Base-by-base conservation (phyloP, 2,888 invertebrate species). In the Caenorhabditis becei region DNA sequence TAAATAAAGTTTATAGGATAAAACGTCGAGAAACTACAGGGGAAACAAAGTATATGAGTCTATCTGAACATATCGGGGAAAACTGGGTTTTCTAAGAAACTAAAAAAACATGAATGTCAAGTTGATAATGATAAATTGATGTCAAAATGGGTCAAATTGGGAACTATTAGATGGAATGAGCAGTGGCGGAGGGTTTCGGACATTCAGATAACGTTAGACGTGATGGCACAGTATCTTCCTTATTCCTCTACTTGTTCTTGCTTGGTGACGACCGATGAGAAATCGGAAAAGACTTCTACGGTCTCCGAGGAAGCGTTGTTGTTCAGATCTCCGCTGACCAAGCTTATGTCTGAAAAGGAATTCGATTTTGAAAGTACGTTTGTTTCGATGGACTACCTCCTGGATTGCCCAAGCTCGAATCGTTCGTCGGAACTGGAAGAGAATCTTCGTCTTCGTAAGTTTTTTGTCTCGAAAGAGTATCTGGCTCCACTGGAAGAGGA, bases 1-100 rank as follows among this genome's bases (percentile, higher is more conserved):
- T 49, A 49, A 20, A 49, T 49, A 49, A 49, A 49, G 18, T 49
- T 26, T 23, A 53, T 53, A 53, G 53, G 53, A 53, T 53, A 26
- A 53, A 26, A 7, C 11, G 26, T 53, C 4, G 8, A 26, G 23
- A 53, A 2, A 23, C 8, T 26, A 1, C 7, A 53, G 26, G 3
- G 1, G 16, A 26, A 8, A 26, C 14, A 26, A 26, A 26, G 53
- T 5, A 41, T 8, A 35, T 35, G 35, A 5, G 10, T 11, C 41
- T 41, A 41, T 41, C 14, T 10, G n/a, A n/a, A n/a, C n/a, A 16
- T 41, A 41, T 41, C 10, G 2, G 16, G 10, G 10, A 5, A 41
- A 14, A 3, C 8, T 3, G 16, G 41, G 7, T 5, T 41, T 41
- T 41, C 41, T 41, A 14, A 16, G 41, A 41, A 41, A 41, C 41